These are phyloP conservation scores for Enteromius afrohamiltoni DNA, from an alignment of 2,797 vertebrate genomes.

Conservation along the genomic window DNA sequence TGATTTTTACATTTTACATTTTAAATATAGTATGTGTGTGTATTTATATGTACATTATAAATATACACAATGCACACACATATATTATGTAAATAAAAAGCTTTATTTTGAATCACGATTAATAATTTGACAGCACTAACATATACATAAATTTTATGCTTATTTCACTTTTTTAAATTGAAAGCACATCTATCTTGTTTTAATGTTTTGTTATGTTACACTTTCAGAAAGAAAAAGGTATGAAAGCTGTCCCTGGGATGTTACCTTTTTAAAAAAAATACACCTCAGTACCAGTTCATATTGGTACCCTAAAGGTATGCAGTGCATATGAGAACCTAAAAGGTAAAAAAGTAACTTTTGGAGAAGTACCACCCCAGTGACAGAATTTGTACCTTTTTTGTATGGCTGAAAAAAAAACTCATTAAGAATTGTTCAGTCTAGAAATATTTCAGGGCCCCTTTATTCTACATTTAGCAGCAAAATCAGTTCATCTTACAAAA, in stretches of 20 bases:
- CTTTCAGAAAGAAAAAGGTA: not conserved
- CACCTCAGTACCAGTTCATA: not conserved
- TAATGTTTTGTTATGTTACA: not conserved
- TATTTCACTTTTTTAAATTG: not conserved
- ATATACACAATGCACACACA: no score
- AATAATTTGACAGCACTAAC: no score
- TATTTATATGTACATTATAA: no score
- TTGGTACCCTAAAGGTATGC: not conserved
- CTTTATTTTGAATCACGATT: no score
- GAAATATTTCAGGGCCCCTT: not conserved
- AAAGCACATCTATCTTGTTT: not conserved
- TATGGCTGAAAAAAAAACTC: not conserved
- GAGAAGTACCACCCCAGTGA: not conserved
- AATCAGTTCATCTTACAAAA: not conserved
- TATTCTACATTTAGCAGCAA: not conserved
- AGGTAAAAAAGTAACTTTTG: not conserved
- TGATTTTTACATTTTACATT: no score
- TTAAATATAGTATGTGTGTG: no score
- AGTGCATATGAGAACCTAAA: not conserved
- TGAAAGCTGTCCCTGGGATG: not conserved
- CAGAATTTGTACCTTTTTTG: not conserved
- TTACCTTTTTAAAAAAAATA: not conserved
- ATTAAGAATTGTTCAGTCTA: not conserved
- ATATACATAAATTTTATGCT: not conserved
- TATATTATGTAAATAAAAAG: no score